Evolutionary conservation across 1,140 invertebrate species (phyloP), one percentile per base, ranked within the genome.

Genomic region (Ridgeia piscesae): DNA sequence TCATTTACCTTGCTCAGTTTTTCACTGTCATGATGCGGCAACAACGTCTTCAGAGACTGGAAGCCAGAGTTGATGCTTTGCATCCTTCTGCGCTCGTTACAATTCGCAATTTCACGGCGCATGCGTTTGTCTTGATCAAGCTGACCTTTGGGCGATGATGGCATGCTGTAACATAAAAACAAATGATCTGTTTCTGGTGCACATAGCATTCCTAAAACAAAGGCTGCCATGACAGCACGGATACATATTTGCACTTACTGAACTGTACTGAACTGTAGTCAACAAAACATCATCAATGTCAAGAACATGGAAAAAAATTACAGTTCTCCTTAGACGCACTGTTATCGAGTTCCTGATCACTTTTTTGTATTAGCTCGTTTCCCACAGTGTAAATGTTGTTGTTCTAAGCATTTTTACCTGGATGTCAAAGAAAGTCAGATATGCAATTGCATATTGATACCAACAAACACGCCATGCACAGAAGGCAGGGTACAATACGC

Each of bases 61-160:
- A 99, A 99, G 58, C 99, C 99, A 93, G 99, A 98, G 97, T 99
- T 99, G 95, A 99, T 99, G 95, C 98, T 99, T 96, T 99, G 99
- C 99, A 99, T 99, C 91, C 99, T 97, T 92, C 99, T 97, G 33
- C 99, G 96, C 95, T 99, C 99, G 96, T 99, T 99, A 95, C 98
- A 99, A 96, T 99, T 99, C 95, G 99, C 99, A 95, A 99, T 99
- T 96, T 99, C 99, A 94, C 99, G 97, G 94, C 99, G 97, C 95
- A 99, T 98, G 92, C 98, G 97, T 95, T 99, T 99, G 95, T 99
- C 99, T 94, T 98, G 98, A 96, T 99, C 98, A 77, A 95, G 93
- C 88, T 94, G 50, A 89, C 42, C 34, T 34, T 91, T 91, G 34
- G 91, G 35, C n/a, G 91, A 90, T 77, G 58, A 77, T 77, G 89